Base-by-base conservation (phyloP, 2,888 invertebrate genomes). In the Ditula angustiorana region DNA sequence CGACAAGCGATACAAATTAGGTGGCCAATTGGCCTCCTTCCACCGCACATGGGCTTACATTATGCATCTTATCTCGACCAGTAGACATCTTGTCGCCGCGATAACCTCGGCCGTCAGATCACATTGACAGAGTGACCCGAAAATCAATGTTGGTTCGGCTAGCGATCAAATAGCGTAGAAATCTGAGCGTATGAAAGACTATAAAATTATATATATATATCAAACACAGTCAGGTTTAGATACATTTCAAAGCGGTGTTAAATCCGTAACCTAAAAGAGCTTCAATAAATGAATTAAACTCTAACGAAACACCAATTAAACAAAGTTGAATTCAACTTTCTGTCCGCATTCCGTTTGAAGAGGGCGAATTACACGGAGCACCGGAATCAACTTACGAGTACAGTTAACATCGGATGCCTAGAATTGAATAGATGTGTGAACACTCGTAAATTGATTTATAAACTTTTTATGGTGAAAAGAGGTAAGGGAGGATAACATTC, bases 61-160 rank as follows among this genome's bases (percentile, higher is more conserved):
- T 35, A 47, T 35, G 47, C 24, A 24, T 58, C 47, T 55, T 61
- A 61, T 55, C 61, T 55, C 23, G 11, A 5, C 21, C 28, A 13
- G 49, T 53, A 62, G 61, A 62, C 61, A 23, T 62, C 37, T 28
- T 10, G 56, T 28, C 56, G 61, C 61, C 61, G 30, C 28, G 11
- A 8, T 11, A 23, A 30, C n/a, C 60, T 23, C 52, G 13, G 3
- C n/a, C 13, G 2, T 23, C 41, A 19, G 41, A 1, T 41, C 19
- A 10, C 16, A 16, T 19, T 7, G 16, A 41, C 41, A 41, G 1
- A 10, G 16, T 37, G 33, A 33, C 11, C 11, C 33, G n/a, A 37
- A 37, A 37, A 37, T 1, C 13, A 37, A 37, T n/a, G n/a, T n/a
- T n/a, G n/a, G n/a, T n/a, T n/a, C n/a, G n/a, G n/a, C n/a, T n/a